Evolutionary conservation across 2,888 invertebrate species (phyloP), one percentile per base, ranked within the genome.

Genomic region (Tenthredo notha): DNA sequence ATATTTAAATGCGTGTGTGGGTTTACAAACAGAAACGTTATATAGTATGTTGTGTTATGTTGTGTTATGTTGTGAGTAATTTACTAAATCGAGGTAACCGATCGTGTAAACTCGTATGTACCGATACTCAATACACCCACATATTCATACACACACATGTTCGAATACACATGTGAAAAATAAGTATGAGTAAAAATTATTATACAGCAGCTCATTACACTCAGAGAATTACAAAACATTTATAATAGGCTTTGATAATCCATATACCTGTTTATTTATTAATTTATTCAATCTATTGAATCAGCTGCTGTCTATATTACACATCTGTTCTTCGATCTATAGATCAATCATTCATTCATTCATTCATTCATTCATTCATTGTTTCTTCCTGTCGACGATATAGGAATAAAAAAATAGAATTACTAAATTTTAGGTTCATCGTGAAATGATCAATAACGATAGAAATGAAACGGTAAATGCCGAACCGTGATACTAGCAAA

Each of bases 1-100:
- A 61, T 25, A 61, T 61, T 61, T 61, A 61, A 61, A 61, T 61
- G 25, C 61, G 61, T 77, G 77, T 33, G n/a, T n/a, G n/a, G 77
- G 77, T 77, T 47, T 77, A 77, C 77, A 77, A 50, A 77, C 50
- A 77, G 77, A 54, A 77, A 77, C 77, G 54, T 77, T 77, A 77
- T 54, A 25, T 25, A 25, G 2, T 33, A 4, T 25, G 77, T 54
- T 77, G 25, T 25, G 61, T 61, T 61, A 10, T 25, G 61, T 61
- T 54, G 4, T 25, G 77, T 61, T 54, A n/a, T n/a, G 54, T 54
- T 54, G 54, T 54, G 54, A n/a, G 54, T 54, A 54, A 54, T n/a
- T 54, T 54, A 54, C 54, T n/a, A n/a, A 54, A 7, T 54, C 54
- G 54, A 54, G 18, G 18, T n/a, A 54, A 54, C 54, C 54, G 54